Percentiles rank a stretch among this genome's conserved stretches.
phyloP scores from a whole-genome alignment of 2,113 vertebrate species.

The Tragelaphus scriptus region DNA sequence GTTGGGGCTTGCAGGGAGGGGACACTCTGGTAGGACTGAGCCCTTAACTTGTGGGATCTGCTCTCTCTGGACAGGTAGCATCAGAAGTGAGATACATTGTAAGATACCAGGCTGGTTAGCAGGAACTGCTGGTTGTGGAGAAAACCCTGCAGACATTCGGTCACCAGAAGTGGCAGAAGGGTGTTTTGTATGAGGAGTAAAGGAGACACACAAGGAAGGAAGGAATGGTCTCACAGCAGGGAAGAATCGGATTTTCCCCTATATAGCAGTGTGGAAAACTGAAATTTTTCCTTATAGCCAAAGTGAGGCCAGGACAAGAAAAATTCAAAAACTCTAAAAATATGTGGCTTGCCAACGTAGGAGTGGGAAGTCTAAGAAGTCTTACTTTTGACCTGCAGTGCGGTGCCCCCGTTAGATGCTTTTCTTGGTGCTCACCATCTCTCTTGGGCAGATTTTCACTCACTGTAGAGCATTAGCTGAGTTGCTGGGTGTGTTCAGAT shows the following conservation, averaged over 20 bases:
- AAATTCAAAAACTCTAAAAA: not conserved
- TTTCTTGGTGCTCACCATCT: not conserved
- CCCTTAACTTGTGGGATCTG: not conserved
- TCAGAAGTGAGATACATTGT: not conserved
- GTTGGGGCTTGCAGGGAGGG: not conserved
- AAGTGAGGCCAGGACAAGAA: not conserved
- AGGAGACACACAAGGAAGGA: not conserved
- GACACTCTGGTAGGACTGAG: not conserved
- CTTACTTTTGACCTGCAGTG: not conserved
- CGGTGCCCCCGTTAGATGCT: not conserved
- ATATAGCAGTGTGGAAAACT: not conserved
- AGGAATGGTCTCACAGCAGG: not conserved
- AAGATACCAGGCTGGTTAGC: not conserved
- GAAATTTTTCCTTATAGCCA: not conserved
- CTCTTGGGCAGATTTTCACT: not conserved
- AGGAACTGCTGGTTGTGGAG: not conserved
- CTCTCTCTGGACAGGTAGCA: not conserved
- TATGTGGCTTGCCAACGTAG: fast-evolving
- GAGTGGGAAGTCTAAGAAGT: not conserved
- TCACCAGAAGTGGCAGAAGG: not conserved
- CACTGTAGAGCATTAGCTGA: not conserved
- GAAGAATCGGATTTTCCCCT: not conserved
- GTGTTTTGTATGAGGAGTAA: not conserved
- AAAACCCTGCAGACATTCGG: not conserved
- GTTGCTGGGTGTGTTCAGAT: not conserved